Base-by-base conservation (phyloP, 2,113 vertebrate species). In the Corydoras maculifer region DNA sequence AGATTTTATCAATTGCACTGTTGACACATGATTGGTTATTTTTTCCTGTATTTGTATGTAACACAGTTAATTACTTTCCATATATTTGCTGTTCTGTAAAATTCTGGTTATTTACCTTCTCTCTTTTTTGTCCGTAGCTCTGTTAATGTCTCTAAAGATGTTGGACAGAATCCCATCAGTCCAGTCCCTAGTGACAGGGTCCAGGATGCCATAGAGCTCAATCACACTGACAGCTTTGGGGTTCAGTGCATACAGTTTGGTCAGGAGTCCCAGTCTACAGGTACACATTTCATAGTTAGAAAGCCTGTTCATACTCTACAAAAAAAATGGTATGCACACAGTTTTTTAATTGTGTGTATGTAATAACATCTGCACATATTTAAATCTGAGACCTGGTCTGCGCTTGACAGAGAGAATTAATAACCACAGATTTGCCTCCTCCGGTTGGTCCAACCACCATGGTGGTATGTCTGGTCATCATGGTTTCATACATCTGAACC, bases 391-490 rank as follows among this genome's bases (percentile, higher is more conserved):
- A 99, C 97, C 86, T 96, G 30, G 90, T 97, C 85, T 99, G 96
- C 68, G 96, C 93, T 65, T 92, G 93, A 80, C 95, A 98, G 80
- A 99, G 88, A 11, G 94, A 80, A 9, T 84, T 95, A 79, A 98
- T 97, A 82, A 98, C 93, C 80, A 99, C 94, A 0, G 97, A 94
- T 86, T 99, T 99, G 73, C 97, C 96, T 13, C 97, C 97, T 74
- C 95, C 92, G 0, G 97, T 99, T 50, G 96, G 96, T 53, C 97
- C 97, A 69, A 99, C 96, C 65, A 98, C 82, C 96, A 99, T 97
- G 0, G 94, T 98, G 0, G 97, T 95, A 83, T 99, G 97, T 66
- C 94, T 92, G 58, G 94, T 99, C 82, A 98, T 84, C 96, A 98
- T 99, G 3, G 96, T 99, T 86, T 99, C 97, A 57, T 94, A 97